Conservation (phyloP, 2,888 invertebrate genomes). For the Tridacna crocea region DNA sequence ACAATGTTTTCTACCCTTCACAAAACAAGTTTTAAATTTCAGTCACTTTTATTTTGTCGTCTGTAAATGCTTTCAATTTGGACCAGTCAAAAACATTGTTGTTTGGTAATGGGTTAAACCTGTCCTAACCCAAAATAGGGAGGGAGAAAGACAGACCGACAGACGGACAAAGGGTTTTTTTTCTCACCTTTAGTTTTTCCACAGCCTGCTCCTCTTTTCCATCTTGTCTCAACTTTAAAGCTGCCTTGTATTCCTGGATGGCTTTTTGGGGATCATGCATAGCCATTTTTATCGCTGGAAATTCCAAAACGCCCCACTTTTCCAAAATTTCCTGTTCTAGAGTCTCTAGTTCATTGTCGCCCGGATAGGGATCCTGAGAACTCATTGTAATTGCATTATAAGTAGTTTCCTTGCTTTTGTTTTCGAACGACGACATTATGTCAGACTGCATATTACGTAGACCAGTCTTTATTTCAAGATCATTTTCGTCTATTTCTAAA, state of each 20-base stretch:
- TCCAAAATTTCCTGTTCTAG: slow-evolving; percentile 64
- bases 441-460: slow-evolving; percentile 62
- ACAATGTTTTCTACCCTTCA: too few species aligned
- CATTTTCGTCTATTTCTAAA: slow-evolving; percentile 63
- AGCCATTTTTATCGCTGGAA: slow-evolving; percentile 46
- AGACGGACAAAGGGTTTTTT: too few species aligned
- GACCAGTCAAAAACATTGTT: too few species aligned
- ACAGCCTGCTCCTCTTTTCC: slow-evolving; percentile 54
- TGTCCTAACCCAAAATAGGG: too few species aligned
- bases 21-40: too few species aligned
- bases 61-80: too few species aligned
- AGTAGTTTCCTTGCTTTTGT: slow-evolving; percentile 38
- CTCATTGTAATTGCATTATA: slow-evolving; percentile 68
- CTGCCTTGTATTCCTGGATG: slow-evolving; percentile 53
- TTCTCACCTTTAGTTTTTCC: slow-evolving; percentile 49
- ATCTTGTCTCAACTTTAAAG: slow-evolving; percentile 57
- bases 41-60: too few species aligned
- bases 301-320: slow-evolving; percentile 60
- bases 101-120: too few species aligned
- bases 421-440: slow-evolving; percentile 52
- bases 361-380: slow-evolving; percentile 68
- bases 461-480: slow-evolving; percentile 57
- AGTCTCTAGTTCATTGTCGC: slow-evolving; percentile 63
- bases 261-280: slow-evolving; percentile 46
- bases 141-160: too few species aligned